phyloP scores from a whole-genome alignment of 2,113 vertebrate genomes.

The Petromus typicus region DNA sequence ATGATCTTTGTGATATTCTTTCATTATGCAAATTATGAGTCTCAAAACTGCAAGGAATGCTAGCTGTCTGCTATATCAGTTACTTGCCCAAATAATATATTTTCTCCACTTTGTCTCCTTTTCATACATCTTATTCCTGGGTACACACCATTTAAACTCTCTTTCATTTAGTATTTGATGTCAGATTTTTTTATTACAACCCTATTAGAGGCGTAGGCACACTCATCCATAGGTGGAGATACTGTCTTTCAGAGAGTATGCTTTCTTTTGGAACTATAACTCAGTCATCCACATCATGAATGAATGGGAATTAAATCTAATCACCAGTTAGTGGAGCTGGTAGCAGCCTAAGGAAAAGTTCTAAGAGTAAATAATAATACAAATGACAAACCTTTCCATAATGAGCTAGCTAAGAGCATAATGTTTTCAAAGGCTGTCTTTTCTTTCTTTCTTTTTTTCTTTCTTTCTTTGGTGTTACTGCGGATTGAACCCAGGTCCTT shows the following conservation, averaged over 20 bases:
- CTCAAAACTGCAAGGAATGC: neutral
- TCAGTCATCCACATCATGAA: neutral
- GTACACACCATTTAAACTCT: neutral
- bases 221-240: neutral
- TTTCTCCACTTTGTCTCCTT: neutral
- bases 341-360: neutral
- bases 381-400: neutral
- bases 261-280: slow-evolving; percentile 1
- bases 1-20: neutral
- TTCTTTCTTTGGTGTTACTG: neutral
- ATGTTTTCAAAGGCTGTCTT: neutral
- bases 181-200: neutral
- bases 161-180: slow-evolving; percentile 25
- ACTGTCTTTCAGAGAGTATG: neutral
- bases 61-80: neutral
- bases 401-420: neutral
- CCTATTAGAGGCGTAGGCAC: neutral
- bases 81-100: neutral
- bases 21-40: neutral
- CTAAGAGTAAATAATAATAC: neutral
- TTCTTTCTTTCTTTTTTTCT: neutral
- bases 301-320: slow-evolving; percentile 11
- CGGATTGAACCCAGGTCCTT: neutral
- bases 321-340: neutral
- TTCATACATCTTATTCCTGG: neutral